Evolutionary conservation across 2,797 vertebrate species (phyloP).

Genomic region (Halcyon chelicuti): DNA sequence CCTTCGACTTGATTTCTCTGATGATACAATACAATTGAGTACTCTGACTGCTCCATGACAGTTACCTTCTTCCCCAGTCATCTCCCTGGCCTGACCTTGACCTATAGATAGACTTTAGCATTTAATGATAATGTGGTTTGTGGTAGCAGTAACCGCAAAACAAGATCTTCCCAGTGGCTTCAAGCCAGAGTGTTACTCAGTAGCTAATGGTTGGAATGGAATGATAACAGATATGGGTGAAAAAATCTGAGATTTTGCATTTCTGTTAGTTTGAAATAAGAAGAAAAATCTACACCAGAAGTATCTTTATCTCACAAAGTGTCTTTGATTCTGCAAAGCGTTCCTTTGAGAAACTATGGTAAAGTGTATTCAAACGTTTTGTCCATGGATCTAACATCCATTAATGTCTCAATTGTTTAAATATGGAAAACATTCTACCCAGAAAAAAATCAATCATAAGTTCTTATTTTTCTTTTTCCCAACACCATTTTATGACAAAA

Average conservation of each 20-base stretch:
- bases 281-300: neutral
- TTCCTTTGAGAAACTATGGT: neutral
- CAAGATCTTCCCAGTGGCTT: conserved; percentile 79
- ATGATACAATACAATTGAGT: neutral
- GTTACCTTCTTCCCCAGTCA: conserved; percentile 4
- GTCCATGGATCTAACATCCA: neutral
- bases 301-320: neutral
- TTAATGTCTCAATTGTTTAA: neutral
- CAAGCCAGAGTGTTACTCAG: conserved; percentile 55
- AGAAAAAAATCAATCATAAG: neutral
- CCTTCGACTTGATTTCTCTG: neutral
- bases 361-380: neutral
- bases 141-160: conserved; percentile 79
- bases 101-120: conserved; percentile 69
- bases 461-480: neutral
- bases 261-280: conserved; percentile 22
- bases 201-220: conserved; percentile 76
- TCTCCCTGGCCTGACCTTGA: conserved; percentile 79
- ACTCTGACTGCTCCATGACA: neutral
- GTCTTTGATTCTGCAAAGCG: neutral
- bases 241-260: conserved; percentile 36
- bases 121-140: conserved; percentile 81
- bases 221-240: conserved; percentile 61
- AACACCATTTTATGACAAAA: neutral
- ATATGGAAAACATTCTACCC: neutral